Percentiles rank a stretch among this genome's conserved stretches.
phyloP scores from a whole-genome alignment of 1,140 invertebrate genomes.

The Lanistes nyassanus region DNA sequence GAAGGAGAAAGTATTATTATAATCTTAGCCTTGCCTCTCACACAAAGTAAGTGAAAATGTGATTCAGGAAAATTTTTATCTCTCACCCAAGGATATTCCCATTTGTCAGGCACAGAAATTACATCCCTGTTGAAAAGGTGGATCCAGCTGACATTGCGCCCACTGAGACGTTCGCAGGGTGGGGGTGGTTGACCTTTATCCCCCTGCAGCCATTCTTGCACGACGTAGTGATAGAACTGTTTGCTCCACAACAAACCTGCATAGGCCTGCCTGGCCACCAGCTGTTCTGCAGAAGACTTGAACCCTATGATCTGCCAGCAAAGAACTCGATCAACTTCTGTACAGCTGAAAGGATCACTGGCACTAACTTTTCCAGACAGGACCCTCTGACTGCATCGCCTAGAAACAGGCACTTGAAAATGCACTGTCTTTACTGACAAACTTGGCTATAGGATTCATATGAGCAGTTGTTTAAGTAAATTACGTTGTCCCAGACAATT shows the following conservation, averaged over 20 bases:
- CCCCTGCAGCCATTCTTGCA: slow-evolving; percentile 62
- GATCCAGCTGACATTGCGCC: slow-evolving; percentile 63
- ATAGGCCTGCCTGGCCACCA: slow-evolving; percentile 64
- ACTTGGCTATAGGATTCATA: no score
- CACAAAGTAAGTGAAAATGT: not conserved
- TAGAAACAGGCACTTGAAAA: no score
- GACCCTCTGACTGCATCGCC: no score
- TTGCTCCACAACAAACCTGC: slow-evolving; percentile 68
- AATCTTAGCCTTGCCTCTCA: no score
- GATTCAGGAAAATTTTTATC: not conserved
- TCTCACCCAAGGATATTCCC: slow-evolving; percentile 69
- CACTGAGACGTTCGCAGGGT: slow-evolving; percentile 24
- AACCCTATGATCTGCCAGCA: slow-evolving; percentile 47
- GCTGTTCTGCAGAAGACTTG: slow-evolving; percentile 39
- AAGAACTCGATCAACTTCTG: no score
- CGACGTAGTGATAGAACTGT: slow-evolving; percentile 68
- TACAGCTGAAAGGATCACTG: not conserved
- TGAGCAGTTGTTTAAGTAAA: no score
- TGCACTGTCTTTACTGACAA: no score
- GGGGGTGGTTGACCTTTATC: slow-evolving; percentile 55
- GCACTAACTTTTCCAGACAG: not conserved
- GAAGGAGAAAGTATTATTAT: no score
- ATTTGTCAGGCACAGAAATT: slow-evolving; percentile 69
- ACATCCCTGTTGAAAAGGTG: slow-evolving; percentile 66
- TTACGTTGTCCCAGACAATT: no score